Conservation (phyloP, 1,140 invertebrate genomes). For the Euura saliciscinereae region DNA sequence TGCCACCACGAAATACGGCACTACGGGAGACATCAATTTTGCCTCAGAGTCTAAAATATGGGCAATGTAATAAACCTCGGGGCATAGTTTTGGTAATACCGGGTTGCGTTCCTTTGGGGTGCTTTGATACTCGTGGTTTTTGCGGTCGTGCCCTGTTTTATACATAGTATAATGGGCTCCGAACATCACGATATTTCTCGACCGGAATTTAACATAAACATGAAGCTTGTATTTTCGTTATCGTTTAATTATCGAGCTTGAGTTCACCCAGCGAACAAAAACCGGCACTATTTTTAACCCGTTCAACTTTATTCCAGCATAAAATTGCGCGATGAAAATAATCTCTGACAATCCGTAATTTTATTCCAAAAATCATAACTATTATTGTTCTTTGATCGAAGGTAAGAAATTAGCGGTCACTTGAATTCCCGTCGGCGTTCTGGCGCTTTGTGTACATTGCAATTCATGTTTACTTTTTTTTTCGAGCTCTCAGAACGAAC, state of each 20-base stretch:
- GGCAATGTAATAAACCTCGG: slow-evolving; percentile 1
- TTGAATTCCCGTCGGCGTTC: too few species aligned
- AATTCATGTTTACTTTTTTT: too few species aligned
- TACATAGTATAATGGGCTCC: background rate
- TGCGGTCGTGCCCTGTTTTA: background rate
- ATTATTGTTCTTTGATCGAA: too few species aligned
- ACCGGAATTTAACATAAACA: background rate
- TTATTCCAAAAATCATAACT: background rate
- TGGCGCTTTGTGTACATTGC: too few species aligned
- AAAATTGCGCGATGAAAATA: too few species aligned
- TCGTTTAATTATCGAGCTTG: slow-evolving; percentile 5
- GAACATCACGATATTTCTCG: background rate
- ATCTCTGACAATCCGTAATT: background rate
- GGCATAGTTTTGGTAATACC: slow-evolving; percentile 3
- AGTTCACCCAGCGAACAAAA: too few species aligned
- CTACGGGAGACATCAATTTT: slow-evolving; percentile 2
- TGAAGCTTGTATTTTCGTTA: background rate
- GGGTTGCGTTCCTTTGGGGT: background rate
- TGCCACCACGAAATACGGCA: background rate
- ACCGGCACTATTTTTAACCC: too few species aligned
- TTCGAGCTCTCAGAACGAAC: too few species aligned
- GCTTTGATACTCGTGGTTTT: slow-evolving; percentile 3
- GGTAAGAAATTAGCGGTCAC: too few species aligned
- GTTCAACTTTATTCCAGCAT: too few species aligned
- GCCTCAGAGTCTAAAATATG: background rate